A percentile compares a stretch with the other conserved stretches of the same genome.
Evolutionary conservation across 2,797 vertebrate species (phyloP).

Genomic region (Psittacula derbiana): DNA sequence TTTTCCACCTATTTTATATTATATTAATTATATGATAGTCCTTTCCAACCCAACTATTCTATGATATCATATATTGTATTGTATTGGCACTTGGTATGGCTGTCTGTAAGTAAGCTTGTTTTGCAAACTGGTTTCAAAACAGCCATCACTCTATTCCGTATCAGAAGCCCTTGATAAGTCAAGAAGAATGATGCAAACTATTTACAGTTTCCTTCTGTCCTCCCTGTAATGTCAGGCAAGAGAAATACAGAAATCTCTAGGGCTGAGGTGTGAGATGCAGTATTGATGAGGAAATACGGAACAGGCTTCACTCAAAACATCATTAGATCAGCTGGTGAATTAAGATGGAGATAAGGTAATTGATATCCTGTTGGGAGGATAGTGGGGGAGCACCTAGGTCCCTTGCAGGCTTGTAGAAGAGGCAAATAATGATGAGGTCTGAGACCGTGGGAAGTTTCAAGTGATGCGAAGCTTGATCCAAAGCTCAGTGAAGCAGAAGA

Average conservation of each 20-base stretch:
- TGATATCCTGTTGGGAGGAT: neutral
- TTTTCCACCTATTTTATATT: neutral
- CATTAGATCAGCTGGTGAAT: neutral
- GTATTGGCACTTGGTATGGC: neutral
- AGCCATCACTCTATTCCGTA: neutral
- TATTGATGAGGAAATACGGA: neutral
- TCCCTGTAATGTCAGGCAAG: neutral
- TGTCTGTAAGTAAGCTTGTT: neutral
- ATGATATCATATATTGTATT: neutral
- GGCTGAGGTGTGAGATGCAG: neutral
- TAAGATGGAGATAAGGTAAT: neutral
- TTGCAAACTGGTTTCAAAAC: neutral
- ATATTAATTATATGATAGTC: neutral
- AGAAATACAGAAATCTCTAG: constrained; percentile 6
- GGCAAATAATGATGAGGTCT: neutral
- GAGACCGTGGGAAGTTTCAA: neutral
- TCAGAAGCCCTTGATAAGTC: neutral
- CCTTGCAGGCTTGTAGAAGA: neutral
- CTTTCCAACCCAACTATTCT: neutral
- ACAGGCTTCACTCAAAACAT: neutral
- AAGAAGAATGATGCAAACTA: neutral
- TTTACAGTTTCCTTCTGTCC: neutral
- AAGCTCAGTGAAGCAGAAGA: constrained; percentile 33
- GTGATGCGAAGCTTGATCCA: neutral
- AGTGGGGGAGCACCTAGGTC: neutral